phyloP scores from a whole-genome alignment of 2,113 vertebrate species.

The Bubalus kerabau region DNA sequence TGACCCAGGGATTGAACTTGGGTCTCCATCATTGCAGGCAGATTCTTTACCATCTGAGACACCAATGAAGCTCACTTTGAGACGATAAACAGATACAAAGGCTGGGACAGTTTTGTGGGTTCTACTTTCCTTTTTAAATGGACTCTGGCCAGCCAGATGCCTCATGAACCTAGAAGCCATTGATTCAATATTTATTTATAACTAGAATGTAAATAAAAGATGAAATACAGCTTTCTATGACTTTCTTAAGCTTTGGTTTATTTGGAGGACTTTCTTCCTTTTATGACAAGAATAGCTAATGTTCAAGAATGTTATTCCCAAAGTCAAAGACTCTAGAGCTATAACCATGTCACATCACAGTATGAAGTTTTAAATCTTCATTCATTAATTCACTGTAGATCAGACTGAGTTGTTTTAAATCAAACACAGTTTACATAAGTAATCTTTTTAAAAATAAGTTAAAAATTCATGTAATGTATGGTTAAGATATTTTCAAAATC shows the following conservation, averaged over 20 bases:
- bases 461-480: not conserved
- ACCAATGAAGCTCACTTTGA: not conserved
- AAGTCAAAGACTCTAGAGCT: not conserved
- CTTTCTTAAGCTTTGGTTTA: not conserved
- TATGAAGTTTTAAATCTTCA: not conserved
- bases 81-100: not conserved
- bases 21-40: not conserved
- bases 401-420: not conserved
- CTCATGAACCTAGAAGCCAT: not conserved
- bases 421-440: not conserved
- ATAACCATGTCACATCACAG: not conserved
- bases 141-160: not conserved
- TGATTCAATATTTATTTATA: not conserved
- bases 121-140: not conserved
- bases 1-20: not conserved
- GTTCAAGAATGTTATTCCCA: not conserved
- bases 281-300: slow-evolving; percentile 4
- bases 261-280: not conserved
- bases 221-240: not conserved
- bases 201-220: not conserved
- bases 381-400: not conserved
- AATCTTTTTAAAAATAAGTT: not conserved
- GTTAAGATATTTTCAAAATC: not conserved
- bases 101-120: not conserved
- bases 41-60: not conserved